Conservation (phyloP, 2,888 invertebrate genomes). For the Malacosoma neustria region DNA sequence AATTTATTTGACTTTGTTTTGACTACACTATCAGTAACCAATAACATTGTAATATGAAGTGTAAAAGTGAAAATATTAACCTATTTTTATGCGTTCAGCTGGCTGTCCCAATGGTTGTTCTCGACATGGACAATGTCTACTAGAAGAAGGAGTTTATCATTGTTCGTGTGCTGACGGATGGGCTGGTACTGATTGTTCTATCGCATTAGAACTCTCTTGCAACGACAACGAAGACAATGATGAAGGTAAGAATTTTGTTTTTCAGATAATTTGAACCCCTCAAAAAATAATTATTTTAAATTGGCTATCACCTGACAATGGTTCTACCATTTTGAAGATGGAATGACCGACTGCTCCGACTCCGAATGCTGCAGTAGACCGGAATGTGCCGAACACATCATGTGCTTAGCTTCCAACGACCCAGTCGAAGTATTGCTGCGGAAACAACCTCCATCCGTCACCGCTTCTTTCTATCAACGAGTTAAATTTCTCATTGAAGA, state of each 20-base stretch:
- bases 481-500: conserved; percentile 99
- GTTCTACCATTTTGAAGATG: conserved; percentile 83
- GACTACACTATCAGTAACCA: too few relatives aligned
- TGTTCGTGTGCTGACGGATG: conserved; percentile 96
- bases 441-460: conserved; percentile 96
- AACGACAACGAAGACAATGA: conserved; percentile 97
- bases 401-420: conserved; percentile 97
- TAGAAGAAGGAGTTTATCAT: conserved; percentile 91
- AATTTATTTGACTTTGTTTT: too few relatives aligned
- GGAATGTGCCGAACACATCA: conserved; percentile 90
- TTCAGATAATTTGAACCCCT: conserved; percentile 8
- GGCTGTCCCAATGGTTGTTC: conserved; percentile 96
- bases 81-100: too few relatives aligned
- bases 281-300: conserved; percentile 13
- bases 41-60: too few relatives aligned
- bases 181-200: conserved; percentile 97
- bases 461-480: conserved; percentile 97
- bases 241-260: conserved; percentile 81
- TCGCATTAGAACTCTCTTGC: conserved; percentile 94
- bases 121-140: conserved; percentile 93
- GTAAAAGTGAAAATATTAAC: too few relatives aligned
- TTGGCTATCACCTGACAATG: conserved; percentile 38
- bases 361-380: conserved; percentile 97
- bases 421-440: conserved; percentile 96
- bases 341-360: conserved; percentile 98